Evolutionary conservation across 1,140 invertebrate genomes (phyloP), one percentile per base, ranked within the genome.

Genomic region (Sitophilus oryzae): DNA sequence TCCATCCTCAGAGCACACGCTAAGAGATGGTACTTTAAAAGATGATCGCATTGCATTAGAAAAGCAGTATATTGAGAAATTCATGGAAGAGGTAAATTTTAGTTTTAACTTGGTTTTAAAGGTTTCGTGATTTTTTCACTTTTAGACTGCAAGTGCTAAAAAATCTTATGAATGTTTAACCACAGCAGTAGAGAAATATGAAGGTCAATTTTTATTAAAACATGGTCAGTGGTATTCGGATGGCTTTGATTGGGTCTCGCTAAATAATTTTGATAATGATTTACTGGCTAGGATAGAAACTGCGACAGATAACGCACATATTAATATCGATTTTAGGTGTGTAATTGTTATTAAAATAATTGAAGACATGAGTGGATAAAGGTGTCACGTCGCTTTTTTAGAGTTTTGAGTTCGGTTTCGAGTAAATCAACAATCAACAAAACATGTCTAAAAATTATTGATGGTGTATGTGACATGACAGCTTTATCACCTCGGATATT

Each of bases 1-100:
- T 44, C 64, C 62, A 46, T 66, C 66, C 40, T 63, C 4, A 66
- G 64, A 72, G 5, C 76, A 72, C 11, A 82, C 80, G 6, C 68
- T 83, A 2, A 62, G 76, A 25, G 82, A 83, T 62, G 63, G 63
- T 20, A 64, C 62, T 2, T 72, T 84, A 11, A 62, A 61, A 49
- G 52, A 75, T 21, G 76, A 82, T 64, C 76, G 76, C 46, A 62
- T 71, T 25, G 66, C 74, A 3, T 58, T 86, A n/a, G 77, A 79
- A 61, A 68, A 76, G 42, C 79, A 78, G 55, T 88, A 85, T 68
- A 69, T 88, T 59, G 65, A 74, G n/a, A 81, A 78, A 52, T 70
- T 66, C 47, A 65, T 63, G 15, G 58, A 52, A 42, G 58, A 65
- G 41, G 53, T 49, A 44, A 47, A 44, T 38, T 43, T 19, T 43